Evolutionary conservation across 2,888 invertebrate species (phyloP).

Genomic region (Neocrepidodera transversa): DNA sequence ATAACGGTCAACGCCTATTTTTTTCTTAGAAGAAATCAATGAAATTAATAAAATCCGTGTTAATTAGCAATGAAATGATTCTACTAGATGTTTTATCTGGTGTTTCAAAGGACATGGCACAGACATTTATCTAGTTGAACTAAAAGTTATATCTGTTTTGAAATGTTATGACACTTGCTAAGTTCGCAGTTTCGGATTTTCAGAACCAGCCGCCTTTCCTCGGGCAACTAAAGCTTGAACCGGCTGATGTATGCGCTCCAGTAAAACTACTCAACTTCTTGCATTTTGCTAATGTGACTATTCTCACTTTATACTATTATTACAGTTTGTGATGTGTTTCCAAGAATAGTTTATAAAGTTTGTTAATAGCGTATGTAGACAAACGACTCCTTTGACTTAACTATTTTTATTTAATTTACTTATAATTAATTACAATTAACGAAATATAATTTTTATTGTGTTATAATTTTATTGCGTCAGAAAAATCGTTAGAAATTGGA

Average conservation of each 20-base stretch:
- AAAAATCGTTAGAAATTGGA: too few relatives aligned
- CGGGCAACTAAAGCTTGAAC: conserved; percentile 3
- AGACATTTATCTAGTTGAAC: conserved; percentile 18
- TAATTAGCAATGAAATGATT: neutral
- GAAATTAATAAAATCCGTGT: neutral
- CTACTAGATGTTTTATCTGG: neutral
- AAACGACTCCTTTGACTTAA: too few relatives aligned
- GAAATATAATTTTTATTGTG: too few relatives aligned
- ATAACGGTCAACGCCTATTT: too few relatives aligned
- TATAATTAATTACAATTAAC: too few relatives aligned
- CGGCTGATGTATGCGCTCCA: conserved; percentile 12
- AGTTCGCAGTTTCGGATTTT: conserved; percentile 30
- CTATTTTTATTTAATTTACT: too few relatives aligned
- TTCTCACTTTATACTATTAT: neutral
- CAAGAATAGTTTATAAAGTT: too few relatives aligned
- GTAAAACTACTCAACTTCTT: conserved; percentile 4
- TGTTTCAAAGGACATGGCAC: conserved; percentile 10
- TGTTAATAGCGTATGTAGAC: neutral
- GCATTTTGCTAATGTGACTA: conserved; percentile 3
- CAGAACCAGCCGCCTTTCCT: conserved; percentile 17
- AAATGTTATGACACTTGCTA: conserved; percentile 41
- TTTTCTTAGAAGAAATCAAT: too few relatives aligned
- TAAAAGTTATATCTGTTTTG: conserved; percentile 32
- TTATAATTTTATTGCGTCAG: too few relatives aligned
- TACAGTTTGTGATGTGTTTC: neutral